Conservation (phyloP, 2,888 invertebrate genomes). For the Balanococcus diminutus region DNA sequence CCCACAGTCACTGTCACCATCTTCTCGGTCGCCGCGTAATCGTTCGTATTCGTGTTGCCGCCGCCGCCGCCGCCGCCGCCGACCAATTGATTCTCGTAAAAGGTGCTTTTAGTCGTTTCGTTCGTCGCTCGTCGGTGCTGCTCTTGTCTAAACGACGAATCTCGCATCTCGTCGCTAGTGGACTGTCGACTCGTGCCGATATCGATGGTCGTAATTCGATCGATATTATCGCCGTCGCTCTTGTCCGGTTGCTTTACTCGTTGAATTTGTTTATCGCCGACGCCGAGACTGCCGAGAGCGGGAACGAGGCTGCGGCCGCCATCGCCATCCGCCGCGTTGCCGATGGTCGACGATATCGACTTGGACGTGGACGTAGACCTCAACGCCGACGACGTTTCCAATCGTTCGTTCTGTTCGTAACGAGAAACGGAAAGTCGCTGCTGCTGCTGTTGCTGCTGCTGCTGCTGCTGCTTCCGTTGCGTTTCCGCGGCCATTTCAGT, state of each 20-base stretch:
- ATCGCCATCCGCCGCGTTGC: slow-evolving; percentile 55
- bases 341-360: slow-evolving; percentile 11
- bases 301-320: slow-evolving; percentile 51
- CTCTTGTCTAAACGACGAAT: neutral
- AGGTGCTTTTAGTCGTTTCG: no score
- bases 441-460: neutral
- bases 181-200: neutral
- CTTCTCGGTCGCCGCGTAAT: no score
- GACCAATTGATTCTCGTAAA: neutral
- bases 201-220: neutral
- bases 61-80: neutral
- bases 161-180: neutral
- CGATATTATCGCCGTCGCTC: neutral
- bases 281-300: no score
- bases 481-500: neutral
- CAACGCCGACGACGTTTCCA: neutral
- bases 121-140: neutral
- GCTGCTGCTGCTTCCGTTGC: neutral
- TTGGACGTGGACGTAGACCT: neutral
- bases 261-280: no score
- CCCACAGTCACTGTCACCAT: no score
- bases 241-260: no score
- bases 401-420: no score
- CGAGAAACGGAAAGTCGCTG: neutral
- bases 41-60: neutral